phyloP scores from a whole-genome alignment of 2,113 vertebrate species.

The Oxyruncus cristatus region DNA sequence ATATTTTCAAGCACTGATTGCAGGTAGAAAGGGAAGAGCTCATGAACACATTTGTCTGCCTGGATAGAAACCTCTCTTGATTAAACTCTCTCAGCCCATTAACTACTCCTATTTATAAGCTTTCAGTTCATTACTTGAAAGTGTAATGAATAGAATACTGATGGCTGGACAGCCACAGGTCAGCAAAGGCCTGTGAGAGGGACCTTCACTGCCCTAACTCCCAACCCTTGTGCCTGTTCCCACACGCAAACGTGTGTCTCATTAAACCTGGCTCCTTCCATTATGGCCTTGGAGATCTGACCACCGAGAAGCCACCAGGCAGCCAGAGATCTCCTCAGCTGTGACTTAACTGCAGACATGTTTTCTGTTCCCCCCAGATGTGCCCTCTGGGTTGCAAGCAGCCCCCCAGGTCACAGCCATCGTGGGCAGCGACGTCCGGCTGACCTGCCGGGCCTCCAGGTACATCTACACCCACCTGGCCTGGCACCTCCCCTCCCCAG shows the following conservation, averaged over 20 bases:
- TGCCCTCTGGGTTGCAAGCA: slow-evolving; percentile 66
- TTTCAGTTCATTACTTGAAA: neutral
- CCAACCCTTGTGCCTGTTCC: neutral
- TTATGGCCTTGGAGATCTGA: neutral
- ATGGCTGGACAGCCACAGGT: neutral
- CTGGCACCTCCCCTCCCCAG: slow-evolving; percentile 76
- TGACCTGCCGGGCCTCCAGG: slow-evolving; percentile 81
- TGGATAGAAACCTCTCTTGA: neutral
- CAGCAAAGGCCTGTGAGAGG: neutral
- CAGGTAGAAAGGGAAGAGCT: neutral
- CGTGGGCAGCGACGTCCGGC: slow-evolving; percentile 69
- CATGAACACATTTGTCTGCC: neutral
- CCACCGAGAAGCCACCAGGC: neutral
- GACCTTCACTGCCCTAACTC: neutral
- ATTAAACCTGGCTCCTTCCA: neutral
- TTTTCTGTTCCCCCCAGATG: slow-evolving; percentile 70
- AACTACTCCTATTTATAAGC: neutral
- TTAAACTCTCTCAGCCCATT: neutral
- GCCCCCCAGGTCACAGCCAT: slow-evolving; percentile 61
- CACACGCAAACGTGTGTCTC: neutral
- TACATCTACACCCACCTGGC: slow-evolving; percentile 80
- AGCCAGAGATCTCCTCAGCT: neutral
- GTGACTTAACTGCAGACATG: neutral
- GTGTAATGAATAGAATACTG: neutral
- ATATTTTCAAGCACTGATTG: neutral